Conservation (phyloP, 2,797 vertebrate species). For the Lateolabrax maculatus region DNA sequence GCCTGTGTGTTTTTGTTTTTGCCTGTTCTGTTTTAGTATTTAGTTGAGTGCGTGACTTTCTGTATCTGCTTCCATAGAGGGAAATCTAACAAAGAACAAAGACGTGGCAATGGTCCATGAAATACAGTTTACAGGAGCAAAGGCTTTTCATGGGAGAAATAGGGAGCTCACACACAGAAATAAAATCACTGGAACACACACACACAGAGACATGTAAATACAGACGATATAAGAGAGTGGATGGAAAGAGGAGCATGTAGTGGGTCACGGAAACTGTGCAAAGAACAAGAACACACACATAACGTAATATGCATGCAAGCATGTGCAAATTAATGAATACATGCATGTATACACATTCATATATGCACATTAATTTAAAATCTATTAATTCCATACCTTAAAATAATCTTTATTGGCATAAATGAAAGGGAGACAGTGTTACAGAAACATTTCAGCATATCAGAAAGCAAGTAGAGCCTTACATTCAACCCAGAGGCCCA, state of each 20-base stretch:
- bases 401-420: background rate
- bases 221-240: background rate
- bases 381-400: background rate
- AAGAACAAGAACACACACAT: background rate
- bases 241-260: background rate
- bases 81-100: constrained; percentile 49
- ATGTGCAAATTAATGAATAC: background rate
- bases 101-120: constrained; percentile 38
- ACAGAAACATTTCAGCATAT: background rate
- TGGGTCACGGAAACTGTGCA: background rate
- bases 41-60: constrained; percentile 21
- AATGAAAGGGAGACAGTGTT: background rate
- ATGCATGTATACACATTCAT: background rate
- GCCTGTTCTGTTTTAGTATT: constrained; percentile 31
- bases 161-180: background rate
- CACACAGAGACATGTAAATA: background rate
- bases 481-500: background rate
- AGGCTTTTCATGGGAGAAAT: constrained; percentile 10
- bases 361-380: background rate
- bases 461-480: background rate
- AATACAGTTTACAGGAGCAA: constrained; percentile 21
- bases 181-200: background rate
- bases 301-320: background rate
- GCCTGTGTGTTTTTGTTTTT: constrained; percentile 16
- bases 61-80: constrained; percentile 23